These are phyloP conservation scores for Anorthoa munda DNA, from an alignment of 2,888 invertebrate species.

Conservation along the genomic window DNA sequence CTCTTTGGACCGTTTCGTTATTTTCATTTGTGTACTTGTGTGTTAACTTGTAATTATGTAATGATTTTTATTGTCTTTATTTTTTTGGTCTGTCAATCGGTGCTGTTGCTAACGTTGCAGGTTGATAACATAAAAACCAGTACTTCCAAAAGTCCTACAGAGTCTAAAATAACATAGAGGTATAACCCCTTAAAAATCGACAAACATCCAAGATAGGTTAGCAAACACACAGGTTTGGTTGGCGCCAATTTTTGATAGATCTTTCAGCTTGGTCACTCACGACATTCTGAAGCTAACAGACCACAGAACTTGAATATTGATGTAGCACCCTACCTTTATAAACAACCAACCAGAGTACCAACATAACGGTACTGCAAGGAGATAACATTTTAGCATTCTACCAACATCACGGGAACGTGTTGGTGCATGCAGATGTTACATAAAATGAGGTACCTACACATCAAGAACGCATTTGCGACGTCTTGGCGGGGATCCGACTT, in stretches of 20 bases:
- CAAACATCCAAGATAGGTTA: constrained; percentile 71
- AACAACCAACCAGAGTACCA: constrained; percentile 2
- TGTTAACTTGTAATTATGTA: no score
- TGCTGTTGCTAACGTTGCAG: not conserved
- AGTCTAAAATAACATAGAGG: not conserved
- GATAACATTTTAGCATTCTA: constrained; percentile 43
- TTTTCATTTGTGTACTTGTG: not conserved
- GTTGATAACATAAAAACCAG: not conserved
- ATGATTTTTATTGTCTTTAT: no score
- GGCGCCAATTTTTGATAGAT: constrained; percentile 74
- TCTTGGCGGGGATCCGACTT: constrained; percentile 14
- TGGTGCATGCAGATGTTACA: constrained; percentile 47
- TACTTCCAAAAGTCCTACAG: not conserved
- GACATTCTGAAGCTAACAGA: not conserved
- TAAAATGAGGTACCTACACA: constrained; percentile 41
- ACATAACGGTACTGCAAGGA: constrained; percentile 25
- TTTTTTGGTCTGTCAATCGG: no score
- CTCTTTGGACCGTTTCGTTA: not conserved
- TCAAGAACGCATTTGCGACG: constrained; percentile 50
- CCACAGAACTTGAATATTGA: not conserved
- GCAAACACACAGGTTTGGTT: constrained; percentile 82
- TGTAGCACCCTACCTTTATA: not conserved
- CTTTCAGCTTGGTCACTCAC: constrained; percentile 22
- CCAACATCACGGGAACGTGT: constrained; percentile 51
- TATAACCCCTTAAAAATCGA: not conserved